Conservation (phyloP, 2,113 vertebrate genomes). For the Pomatostomus ruficeps region DNA sequence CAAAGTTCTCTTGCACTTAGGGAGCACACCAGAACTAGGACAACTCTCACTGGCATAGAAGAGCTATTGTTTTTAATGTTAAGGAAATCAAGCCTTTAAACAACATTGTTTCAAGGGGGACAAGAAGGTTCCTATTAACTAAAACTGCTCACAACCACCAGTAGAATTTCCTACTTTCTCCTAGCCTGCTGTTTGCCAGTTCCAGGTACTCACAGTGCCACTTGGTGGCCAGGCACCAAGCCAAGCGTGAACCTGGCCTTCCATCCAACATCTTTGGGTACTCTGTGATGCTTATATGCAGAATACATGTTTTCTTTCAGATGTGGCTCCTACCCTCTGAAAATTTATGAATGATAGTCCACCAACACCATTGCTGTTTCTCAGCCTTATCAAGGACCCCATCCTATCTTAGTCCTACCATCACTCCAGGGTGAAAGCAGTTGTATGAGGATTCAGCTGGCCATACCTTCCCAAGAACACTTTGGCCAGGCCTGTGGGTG, state of each 20-base stretch:
- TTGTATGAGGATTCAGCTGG: not conserved
- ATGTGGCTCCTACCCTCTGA: not conserved
- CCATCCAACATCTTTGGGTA: not conserved
- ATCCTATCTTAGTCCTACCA: not conserved
- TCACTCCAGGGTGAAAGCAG: not conserved
- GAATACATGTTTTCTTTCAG: not conserved
- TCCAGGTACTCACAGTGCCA: not conserved
- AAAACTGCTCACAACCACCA: not conserved
- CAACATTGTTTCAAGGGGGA: not conserved
- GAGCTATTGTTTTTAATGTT: not conserved
- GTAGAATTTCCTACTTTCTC: not conserved
- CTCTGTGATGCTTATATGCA: not conserved
- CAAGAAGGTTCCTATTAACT: not conserved
- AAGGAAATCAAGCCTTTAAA: not conserved
- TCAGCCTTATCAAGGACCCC: not conserved
- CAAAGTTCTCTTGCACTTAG: fast-evolving
- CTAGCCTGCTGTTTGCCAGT: not conserved
- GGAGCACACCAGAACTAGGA: not conserved
- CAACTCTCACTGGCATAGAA: not conserved
- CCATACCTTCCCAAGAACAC: not conserved
- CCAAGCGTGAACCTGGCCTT: not conserved
- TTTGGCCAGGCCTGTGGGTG: not conserved
- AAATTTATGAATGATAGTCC: not conserved
- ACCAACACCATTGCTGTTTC: not conserved
- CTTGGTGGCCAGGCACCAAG: not conserved